A percentile compares a stretch with the other conserved stretches of the same genome.
Evolutionary conservation across 2,797 vertebrate genomes (phyloP).

Genomic region (Poecilia picta): DNA sequence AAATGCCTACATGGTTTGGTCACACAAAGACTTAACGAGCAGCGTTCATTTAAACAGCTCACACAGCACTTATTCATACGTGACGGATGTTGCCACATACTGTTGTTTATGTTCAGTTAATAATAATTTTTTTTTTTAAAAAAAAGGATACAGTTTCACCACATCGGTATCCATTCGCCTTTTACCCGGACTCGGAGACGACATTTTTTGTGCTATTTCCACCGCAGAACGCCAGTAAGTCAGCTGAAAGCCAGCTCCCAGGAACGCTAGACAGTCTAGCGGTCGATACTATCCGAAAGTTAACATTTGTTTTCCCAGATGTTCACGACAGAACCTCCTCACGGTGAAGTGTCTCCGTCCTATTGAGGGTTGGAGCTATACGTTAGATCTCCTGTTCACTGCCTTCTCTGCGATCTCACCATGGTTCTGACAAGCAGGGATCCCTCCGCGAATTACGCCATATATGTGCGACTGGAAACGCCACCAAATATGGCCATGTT

Average conservation of each 20-base stretch:
- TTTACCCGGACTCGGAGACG: slow-evolving; percentile 97
- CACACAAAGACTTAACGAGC: slow-evolving; percentile 26
- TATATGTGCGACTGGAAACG: slow-evolving; percentile 60
- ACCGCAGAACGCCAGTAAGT: slow-evolving; percentile 71
- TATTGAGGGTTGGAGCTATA: slow-evolving; percentile 58
- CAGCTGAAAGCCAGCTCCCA: slow-evolving; percentile 66
- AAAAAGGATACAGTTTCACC: slow-evolving; percentile 98
- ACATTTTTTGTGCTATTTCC: slow-evolving; percentile 88
- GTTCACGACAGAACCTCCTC: slow-evolving; percentile 66
- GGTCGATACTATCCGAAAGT: slow-evolving; percentile 76
- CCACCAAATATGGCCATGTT: slow-evolving; percentile 46
- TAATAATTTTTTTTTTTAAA: background rate
- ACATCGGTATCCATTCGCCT: slow-evolving; percentile 98
- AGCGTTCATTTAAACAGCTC: slow-evolving; percentile 19
- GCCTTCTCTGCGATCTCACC: slow-evolving; percentile 67
- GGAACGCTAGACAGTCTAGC: slow-evolving; percentile 77
- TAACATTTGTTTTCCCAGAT: slow-evolving; percentile 79
- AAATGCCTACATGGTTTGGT: slow-evolving; percentile 33
- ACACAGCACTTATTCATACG: slow-evolving; percentile 24
- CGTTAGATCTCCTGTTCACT: slow-evolving; percentile 67
- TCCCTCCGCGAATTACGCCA: slow-evolving; percentile 81
- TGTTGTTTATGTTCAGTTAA: slow-evolving; percentile 79
- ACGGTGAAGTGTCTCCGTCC: slow-evolving; percentile 47
- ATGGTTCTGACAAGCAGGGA: slow-evolving; percentile 71
- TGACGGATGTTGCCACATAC: slow-evolving; percentile 28